Base-by-base conservation (phyloP, 2,797 vertebrate genomes). In the Cirrhinus mrigala region DNA sequence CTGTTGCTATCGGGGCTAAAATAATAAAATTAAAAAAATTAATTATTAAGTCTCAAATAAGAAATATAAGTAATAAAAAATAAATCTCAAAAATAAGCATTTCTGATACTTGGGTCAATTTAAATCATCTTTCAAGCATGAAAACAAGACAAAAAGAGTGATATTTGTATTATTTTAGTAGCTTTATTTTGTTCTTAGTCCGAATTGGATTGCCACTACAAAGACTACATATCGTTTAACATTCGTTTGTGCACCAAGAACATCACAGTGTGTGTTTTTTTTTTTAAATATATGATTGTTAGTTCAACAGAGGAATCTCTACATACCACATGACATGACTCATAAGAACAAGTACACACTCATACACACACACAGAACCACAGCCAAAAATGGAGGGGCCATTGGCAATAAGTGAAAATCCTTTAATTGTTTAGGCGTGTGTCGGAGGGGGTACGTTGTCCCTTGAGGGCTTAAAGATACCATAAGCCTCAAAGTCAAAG, bases 311-410 rank as follows among this genome's bases (percentile, higher is more conserved):
- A 44, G 27, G 9, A 77, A 78, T 69, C 11, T 68, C 14, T 20
- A 78, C 37, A 81, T 62, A 81, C 70, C 40, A 58, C 37, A 46
- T 71, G 33, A 27, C 24, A 29, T 71, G 50, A 86, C 73, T 56
- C 58, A 75, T 20, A 44, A 56, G 18, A 83, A 56, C 0, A 29
- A 54, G 69, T 29, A 79, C 74, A 85, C 33, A 85, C 46, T 22
- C 83, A 70, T n/a, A 71, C 54, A 85, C 24, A 85, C 22, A 85
- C 85, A 77, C 76, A 87, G 58, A 87, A 29, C n/a, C 62, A 48
- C 44, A 66, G 76, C 81, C 71, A 79, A 75, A 82, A 75, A 68
- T 56, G 64, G 29, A 82, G 76, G 68, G 66, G 75, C 69, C 82
- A 71, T 2, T 56, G 66, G 11, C 22, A 48, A 58, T 27, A 6